Conservation (phyloP, 2,888 invertebrate species). For the Caenorhabditis wallacei region DNA sequence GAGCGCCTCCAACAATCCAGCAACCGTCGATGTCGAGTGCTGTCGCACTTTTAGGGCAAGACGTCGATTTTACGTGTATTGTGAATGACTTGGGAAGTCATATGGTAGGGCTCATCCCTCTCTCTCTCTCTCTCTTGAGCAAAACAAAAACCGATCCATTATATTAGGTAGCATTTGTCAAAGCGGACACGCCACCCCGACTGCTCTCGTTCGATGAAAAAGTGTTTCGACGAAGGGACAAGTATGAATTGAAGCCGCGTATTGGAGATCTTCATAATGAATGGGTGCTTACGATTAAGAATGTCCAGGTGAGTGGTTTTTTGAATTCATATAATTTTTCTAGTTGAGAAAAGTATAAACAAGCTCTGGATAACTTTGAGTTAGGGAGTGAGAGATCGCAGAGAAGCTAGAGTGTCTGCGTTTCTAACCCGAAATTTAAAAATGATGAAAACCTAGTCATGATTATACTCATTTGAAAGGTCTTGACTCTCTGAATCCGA, state of each 20-base stretch:
- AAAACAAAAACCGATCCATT: conserved; percentile 54
- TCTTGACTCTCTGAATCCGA: too few relatives aligned
- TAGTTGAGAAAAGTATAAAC: too few relatives aligned
- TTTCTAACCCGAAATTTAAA: too few relatives aligned
- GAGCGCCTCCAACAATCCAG: conserved; percentile 74
- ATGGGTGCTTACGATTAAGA: conserved; percentile 93
- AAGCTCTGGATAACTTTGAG: too few relatives aligned
- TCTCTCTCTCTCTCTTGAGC: too few relatives aligned
- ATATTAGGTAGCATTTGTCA: conserved; percentile 81
- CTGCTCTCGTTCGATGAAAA: conserved; percentile 80
- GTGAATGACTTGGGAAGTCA: conserved; percentile 84
- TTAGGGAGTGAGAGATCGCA: too few relatives aligned
- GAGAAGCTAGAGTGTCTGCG: too few relatives aligned
- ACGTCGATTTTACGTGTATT: conserved; percentile 81
- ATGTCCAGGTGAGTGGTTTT: conserved; percentile 86
- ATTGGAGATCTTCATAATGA: conserved; percentile 88
- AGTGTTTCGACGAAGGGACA: conserved; percentile 81
- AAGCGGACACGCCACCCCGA: conserved; percentile 79
- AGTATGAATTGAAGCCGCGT: conserved; percentile 80
- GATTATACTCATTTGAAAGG: too few relatives aligned
- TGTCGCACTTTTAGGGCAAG: conserved; percentile 80
- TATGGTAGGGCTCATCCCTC: too few relatives aligned
- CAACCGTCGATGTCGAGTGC: conserved; percentile 79
- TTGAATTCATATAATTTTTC: too few relatives aligned
- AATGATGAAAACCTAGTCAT: too few relatives aligned